Conservation (phyloP, 2,888 invertebrate genomes). For the Dynastes hyllus region DNA sequence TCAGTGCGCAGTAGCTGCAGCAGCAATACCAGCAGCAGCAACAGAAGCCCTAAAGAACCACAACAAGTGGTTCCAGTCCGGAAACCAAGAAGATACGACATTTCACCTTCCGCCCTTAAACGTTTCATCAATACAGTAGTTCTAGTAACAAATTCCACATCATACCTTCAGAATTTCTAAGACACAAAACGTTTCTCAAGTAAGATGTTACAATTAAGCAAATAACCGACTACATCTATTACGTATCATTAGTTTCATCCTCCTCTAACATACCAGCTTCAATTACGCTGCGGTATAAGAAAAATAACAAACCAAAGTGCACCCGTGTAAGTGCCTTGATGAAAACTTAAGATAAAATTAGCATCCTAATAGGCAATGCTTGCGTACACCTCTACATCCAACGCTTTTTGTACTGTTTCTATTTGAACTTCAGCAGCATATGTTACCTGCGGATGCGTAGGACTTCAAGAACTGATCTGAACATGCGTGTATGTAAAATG, state of each 20-base stretch:
- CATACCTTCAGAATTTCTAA: not conserved
- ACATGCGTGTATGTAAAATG: too few relatives aligned
- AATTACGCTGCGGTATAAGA: not conserved
- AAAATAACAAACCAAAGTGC: not conserved
- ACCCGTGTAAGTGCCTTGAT: not conserved
- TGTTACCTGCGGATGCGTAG: not conserved
- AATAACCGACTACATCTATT: not conserved
- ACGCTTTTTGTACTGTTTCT: not conserved
- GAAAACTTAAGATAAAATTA: constrained; percentile 6
- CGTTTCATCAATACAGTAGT: not conserved
- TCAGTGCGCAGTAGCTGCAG: too few relatives aligned
- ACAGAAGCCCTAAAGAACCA: too few relatives aligned
- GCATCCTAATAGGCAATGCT: constrained; percentile 4
- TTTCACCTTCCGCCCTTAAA: not conserved
- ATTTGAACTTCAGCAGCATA: not conserved
- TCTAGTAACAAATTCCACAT: not conserved
- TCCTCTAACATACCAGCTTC: not conserved
- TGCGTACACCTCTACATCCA: not conserved
- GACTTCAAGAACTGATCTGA: too few relatives aligned
- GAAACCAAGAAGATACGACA: too few relatives aligned
- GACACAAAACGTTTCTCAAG: not conserved
- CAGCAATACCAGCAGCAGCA: too few relatives aligned
- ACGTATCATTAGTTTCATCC: not conserved
- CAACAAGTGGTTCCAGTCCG: too few relatives aligned
- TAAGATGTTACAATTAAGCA: not conserved